Percentiles rank a stretch among this genome's conserved stretches.
These are phyloP conservation scores for Eospalax fontanierii DNA, from an alignment of 2,797 vertebrate genomes.

Conservation along the genomic window DNA sequence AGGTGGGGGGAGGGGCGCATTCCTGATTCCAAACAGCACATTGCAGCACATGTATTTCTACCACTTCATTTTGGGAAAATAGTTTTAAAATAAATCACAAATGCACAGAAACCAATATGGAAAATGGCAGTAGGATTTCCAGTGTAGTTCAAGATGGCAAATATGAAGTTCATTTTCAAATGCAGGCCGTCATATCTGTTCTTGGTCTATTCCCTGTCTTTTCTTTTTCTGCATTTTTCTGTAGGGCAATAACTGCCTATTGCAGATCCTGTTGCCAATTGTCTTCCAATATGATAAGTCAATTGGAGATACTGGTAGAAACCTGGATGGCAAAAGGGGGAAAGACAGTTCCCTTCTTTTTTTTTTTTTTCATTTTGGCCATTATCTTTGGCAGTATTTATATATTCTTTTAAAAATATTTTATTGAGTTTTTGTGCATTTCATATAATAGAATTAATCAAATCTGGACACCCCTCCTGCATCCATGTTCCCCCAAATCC, in stretches of 20 bases:
- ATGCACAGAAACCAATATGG: neutral
- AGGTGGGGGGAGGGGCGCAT: too few species aligned
- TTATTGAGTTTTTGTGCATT: too few species aligned
- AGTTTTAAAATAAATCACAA: conserved; percentile 56
- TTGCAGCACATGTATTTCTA: neutral
- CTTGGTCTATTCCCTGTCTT: neutral
- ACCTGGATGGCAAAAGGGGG: neutral
- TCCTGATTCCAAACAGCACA: too few species aligned
- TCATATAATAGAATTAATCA: too few species aligned
- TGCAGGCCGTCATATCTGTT: neutral
- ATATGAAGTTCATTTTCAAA: conserved; percentile 44
- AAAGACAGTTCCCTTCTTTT: neutral
- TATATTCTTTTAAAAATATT: neutral
- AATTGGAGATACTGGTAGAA: conserved; percentile 14
- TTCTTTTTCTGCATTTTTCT: neutral
- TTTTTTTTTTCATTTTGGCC: conserved; percentile 29
- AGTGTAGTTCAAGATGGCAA: conserved; percentile 52
- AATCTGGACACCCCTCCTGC: too few species aligned
- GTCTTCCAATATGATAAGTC: neutral
- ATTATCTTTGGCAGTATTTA: neutral
- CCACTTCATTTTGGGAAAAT: conserved; percentile 60
- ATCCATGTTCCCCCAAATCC: too few species aligned
- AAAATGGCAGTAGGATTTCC: conserved; percentile 33
- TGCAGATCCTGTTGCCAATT: neutral
- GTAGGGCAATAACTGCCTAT: conserved; percentile 17